Evolutionary conservation across 2,888 invertebrate species (phyloP).

Genomic region (Caenorhabditis sp.): DNA sequence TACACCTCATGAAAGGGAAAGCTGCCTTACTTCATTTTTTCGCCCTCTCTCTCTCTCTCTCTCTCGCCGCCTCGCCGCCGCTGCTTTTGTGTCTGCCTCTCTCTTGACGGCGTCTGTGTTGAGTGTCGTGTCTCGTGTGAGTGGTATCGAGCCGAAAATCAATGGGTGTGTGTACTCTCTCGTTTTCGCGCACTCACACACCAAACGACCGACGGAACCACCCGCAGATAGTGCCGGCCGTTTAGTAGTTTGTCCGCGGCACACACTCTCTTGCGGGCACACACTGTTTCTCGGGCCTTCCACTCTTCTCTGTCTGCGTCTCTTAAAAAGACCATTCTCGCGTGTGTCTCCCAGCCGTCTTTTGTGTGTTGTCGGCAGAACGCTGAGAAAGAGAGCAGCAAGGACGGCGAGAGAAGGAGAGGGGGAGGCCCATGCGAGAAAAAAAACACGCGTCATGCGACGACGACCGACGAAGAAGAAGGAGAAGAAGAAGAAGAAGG

Average conservation of each 20-base stretch:
- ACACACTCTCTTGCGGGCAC: neutral
- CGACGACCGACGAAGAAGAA: neutral
- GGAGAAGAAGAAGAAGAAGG: neutral
- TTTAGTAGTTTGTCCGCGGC: neutral
- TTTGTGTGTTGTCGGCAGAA: neutral
- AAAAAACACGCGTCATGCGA: neutral
- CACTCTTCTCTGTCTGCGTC: no score
- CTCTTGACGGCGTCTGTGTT: neutral
- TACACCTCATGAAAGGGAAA: neutral
- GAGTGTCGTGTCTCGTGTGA: slow-evolving; percentile 2
- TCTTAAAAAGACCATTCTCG: no score
- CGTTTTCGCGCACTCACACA: neutral
- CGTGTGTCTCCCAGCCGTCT: neutral
- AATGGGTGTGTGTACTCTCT: slow-evolving; percentile 7
- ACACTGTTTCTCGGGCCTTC: neutral
- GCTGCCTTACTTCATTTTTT: slow-evolving; percentile 44
- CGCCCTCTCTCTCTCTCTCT: neutral
- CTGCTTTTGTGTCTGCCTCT: neutral
- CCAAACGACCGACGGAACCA: no score
- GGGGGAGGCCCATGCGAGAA: neutral
- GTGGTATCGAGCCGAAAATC: slow-evolving; percentile 28
- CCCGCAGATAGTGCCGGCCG: no score
- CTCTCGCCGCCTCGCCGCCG: neutral
- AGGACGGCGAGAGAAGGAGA: neutral
- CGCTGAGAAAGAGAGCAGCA: neutral